A percentile compares a stretch with the other conserved stretches of the same genome.
phyloP scores from a whole-genome alignment of 2,888 invertebrate species.

The Nycteola revayana region DNA sequence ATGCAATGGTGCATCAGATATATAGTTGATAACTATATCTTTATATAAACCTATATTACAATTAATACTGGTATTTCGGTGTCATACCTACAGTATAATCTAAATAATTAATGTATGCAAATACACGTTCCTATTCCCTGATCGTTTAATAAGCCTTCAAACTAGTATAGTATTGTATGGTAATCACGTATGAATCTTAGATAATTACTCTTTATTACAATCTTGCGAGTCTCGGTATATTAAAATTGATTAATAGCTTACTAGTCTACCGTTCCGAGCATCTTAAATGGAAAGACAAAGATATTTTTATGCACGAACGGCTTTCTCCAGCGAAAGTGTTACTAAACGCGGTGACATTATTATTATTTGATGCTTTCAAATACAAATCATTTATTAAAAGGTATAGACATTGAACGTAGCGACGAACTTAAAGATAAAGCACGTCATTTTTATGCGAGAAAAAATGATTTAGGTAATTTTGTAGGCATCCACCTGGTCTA shows the following conservation, averaged over 20 bases:
- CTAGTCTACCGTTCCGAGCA: slow-evolving; percentile 31
- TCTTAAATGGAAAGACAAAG: slow-evolving; percentile 56
- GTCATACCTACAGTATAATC: no score
- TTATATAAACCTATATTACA: no score
- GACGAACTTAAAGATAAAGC: no score
- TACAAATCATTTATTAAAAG: slow-evolving; percentile 42
- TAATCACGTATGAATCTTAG: slow-evolving; percentile 23
- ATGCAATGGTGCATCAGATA: no score
- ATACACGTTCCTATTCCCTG: neutral
- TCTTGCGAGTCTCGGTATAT: slow-evolving; percentile 7
- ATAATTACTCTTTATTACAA: no score
- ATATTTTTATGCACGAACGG: slow-evolving; percentile 70
- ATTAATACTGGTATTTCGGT: no score
- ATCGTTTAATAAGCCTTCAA: slow-evolving; percentile 8
- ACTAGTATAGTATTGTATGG: slow-evolving; percentile 26
- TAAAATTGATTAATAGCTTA: slow-evolving; percentile 37
- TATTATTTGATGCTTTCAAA: slow-evolving; percentile 69
- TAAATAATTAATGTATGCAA: no score
- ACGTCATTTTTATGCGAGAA: no score
- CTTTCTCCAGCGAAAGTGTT: slow-evolving; percentile 79
- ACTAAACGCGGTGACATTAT: slow-evolving; percentile 61
- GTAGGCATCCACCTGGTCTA: no score
- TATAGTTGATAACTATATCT: no score
- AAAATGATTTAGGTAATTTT: no score
- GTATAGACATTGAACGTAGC: neutral